Evolutionary conservation across 1,140 invertebrate genomes (phyloP).

Genomic region (Drosophila nikananu): DNA sequence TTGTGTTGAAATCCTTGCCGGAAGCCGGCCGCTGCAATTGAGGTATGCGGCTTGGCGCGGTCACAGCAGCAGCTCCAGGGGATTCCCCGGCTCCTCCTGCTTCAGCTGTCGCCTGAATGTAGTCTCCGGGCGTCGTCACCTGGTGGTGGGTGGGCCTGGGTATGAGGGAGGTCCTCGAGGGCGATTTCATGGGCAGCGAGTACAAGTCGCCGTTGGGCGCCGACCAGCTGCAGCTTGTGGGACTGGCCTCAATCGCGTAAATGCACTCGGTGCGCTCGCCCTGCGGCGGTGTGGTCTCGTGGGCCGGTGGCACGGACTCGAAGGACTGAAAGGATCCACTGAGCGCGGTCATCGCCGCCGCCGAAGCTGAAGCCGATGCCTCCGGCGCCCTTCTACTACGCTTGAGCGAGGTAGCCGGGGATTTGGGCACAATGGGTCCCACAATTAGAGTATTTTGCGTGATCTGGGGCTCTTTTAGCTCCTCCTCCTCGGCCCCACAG

Average conservation of each 20-base stretch:
- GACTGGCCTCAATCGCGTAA: slow-evolving; percentile 63
- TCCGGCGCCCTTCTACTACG: slow-evolving; percentile 23
- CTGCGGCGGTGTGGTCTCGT: slow-evolving; percentile 69
- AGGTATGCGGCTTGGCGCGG: slow-evolving; percentile 60
- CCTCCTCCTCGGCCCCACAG: slow-evolving; percentile 72
- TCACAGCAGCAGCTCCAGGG: slow-evolving; percentile 4
- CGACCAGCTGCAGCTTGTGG: slow-evolving; percentile 48
- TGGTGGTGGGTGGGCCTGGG: slow-evolving; percentile 42
- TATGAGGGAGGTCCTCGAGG: slow-evolving; percentile 64
- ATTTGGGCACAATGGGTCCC: slow-evolving; percentile 86
- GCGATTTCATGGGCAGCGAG: slow-evolving; percentile 71
- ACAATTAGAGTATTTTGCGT: slow-evolving; percentile 86
- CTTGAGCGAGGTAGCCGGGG: slow-evolving; percentile 59
- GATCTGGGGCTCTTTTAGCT: slow-evolving; percentile 84
- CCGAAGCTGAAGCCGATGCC: not conserved
- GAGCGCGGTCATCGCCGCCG: slow-evolving; percentile 28
- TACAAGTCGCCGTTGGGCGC: slow-evolving; percentile 72
- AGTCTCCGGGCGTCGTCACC: slow-evolving; percentile 9
- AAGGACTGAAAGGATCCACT: slow-evolving; percentile 77
- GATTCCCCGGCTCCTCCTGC: slow-evolving; percentile 5
- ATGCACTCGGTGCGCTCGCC: slow-evolving; percentile 75
- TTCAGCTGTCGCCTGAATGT: slow-evolving; percentile 9
- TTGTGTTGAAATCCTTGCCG: slow-evolving; percentile 52
- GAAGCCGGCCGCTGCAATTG: slow-evolving; percentile 67
- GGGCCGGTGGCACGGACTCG: slow-evolving; percentile 70